These are phyloP conservation scores for Rhyacophila evoluta DNA, from an alignment of 2,888 invertebrate species.

Conservation along the genomic window DNA sequence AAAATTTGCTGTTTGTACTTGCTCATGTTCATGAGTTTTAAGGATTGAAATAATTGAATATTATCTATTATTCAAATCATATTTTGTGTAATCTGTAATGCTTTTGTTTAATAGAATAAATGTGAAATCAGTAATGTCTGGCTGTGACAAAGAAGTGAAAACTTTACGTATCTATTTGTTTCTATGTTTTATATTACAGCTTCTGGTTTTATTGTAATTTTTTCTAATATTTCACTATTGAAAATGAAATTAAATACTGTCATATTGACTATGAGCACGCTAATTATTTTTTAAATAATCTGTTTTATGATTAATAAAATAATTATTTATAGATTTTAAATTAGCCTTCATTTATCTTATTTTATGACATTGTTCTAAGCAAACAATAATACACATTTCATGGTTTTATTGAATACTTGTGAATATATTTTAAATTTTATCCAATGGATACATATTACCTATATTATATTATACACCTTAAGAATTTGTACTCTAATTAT, in stretches of 20 bases:
- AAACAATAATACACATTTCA: not conserved
- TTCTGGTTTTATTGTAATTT: not conserved
- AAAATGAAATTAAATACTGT: not conserved
- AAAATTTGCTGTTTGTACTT: too few species aligned
- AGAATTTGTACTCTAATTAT: not conserved
- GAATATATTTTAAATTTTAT: not conserved
- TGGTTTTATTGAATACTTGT: not conserved
- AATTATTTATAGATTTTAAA: conserved; percentile 3
- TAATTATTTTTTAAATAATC: not conserved
- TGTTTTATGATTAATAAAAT: not conserved
- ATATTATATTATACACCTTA: not conserved
- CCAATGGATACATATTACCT: not conserved
- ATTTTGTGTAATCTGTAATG: too few species aligned
- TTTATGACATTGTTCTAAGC: not conserved
- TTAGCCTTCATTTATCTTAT: not conserved
- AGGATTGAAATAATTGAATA: too few species aligned
- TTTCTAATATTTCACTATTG: not conserved
- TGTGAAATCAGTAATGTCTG: not conserved
- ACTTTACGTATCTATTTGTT: not conserved
- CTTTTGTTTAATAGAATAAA: not conserved
- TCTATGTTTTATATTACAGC: not conserved
- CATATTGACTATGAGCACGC: not conserved
- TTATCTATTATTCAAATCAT: too few species aligned
- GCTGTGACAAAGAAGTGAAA: conserved; percentile 1
- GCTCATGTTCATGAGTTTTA: too few species aligned